phyloP scores from a whole-genome alignment of 2,113 vertebrate genomes.

The Hippocampus abdominalis region DNA sequence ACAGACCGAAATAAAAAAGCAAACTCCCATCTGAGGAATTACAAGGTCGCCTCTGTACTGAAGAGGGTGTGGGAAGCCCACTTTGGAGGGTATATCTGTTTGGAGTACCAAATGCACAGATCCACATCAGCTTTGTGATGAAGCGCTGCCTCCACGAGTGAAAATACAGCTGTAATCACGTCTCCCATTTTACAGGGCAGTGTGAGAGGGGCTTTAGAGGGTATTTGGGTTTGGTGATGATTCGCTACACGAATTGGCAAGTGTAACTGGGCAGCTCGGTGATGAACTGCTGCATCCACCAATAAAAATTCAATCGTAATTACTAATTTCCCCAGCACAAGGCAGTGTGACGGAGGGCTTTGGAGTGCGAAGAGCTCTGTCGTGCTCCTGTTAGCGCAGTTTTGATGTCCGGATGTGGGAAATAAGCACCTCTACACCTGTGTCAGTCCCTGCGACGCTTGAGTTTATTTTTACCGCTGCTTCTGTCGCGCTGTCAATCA shows the following conservation, averaged over 20 bases:
- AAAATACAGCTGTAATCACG: no score
- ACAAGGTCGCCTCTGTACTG: not conserved
- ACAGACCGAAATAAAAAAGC: constrained; percentile 1
- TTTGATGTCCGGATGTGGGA: constrained; percentile 61
- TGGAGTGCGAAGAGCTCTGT: not conserved
- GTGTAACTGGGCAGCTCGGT: not conserved
- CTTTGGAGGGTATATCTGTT: no score
- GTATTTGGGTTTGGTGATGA: no score
- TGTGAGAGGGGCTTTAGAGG: no score
- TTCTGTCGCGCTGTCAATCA: constrained; percentile 67
- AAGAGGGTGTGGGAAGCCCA: no score
- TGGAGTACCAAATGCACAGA: no score
- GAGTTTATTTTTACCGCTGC: constrained; percentile 66
- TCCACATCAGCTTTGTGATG: no score
- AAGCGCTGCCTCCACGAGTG: no score
- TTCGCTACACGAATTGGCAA: not conserved
- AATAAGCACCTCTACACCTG: constrained; percentile 69
- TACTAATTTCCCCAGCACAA: constrained; percentile 38
- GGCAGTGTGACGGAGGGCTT: not conserved
- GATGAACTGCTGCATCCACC: constrained; percentile 4
- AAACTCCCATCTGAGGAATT: not conserved
- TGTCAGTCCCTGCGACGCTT: constrained; percentile 63
- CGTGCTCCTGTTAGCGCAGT: constrained; percentile 44
- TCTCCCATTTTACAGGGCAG: no score
- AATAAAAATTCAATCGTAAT: constrained; percentile 35